Base-by-base conservation (phyloP, 2,888 invertebrate genomes). In the Bruchidius siliquastri region DNA sequence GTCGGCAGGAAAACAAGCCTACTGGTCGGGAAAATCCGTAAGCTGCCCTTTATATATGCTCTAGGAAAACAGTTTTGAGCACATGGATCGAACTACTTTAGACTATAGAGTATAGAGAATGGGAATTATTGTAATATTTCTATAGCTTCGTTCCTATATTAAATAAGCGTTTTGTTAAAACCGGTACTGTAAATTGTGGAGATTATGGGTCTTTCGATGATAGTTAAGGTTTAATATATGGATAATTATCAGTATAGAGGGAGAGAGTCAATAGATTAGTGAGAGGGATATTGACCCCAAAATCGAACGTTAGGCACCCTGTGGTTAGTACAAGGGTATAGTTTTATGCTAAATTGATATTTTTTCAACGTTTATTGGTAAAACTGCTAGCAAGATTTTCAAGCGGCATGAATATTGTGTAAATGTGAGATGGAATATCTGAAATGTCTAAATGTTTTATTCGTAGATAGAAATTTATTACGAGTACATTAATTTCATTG, bases 281-380 rank as follows among this genome's bases (percentile, higher is more conserved):
- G 49, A 49, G 1, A 49, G 18, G 76, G 76, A 69, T 76, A 71
- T 76, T 78, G 78, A 78, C 78, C 77, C 75, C 66, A 71, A 22
- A 67, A 69, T 67, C 30, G 20, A 69, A 66, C 71, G 68, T 20
- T 21, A 70, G 67, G 66, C 72, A 68, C 76, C 79, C 70, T 69
- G 68, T 0, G 26, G 70, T 74, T 69, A 71, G 21, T 69, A 82
- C 82, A 81, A 72, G 81, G 68, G 76, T 79, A 80, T 70, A 74
- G 77, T 77, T 80, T 82, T 80, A 82, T 80, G 80, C 77, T 80
- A 78, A 80, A 71, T 68, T 8, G 22, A 22, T 1, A 21, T 68
- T 68, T 68, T 68, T 21, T 22, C 68, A 68, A 68, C 68, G 68
- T 22, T 8, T 21, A 6, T 68, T 68, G 1, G 6, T n/a, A n/a